Conservation (phyloP, 1,140 invertebrate genomes). For the Rhopalosiphum padi region DNA sequence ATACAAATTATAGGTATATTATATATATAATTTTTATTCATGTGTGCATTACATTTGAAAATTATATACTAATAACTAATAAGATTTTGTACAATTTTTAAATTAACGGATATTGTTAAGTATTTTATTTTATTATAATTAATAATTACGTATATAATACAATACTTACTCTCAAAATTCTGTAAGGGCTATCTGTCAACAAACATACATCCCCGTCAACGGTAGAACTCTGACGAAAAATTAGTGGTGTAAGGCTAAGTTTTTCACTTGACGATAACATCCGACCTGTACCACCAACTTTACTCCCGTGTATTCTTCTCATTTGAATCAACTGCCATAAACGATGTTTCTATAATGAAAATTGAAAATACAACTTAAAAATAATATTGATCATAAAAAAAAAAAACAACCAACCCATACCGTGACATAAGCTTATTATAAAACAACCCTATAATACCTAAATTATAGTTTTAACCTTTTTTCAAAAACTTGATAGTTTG, state of each 20-base stretch:
- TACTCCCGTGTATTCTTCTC: conserved; percentile 53
- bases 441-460: background rate
- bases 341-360: conserved; percentile 39
- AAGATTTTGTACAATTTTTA: background rate
- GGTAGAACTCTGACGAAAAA: conserved; percentile 55
- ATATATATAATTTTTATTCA: background rate
- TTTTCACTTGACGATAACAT: conserved; percentile 44
- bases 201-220: conserved; percentile 67
- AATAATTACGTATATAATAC: conserved; percentile 19
- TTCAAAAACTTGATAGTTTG: background rate
- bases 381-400: background rate
- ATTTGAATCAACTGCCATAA: conserved; percentile 52
- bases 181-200: conserved; percentile 71
- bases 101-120: background rate
- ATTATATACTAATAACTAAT: background rate
- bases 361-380: background rate
- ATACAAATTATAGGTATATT: background rate
- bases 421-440: conserved; percentile 12
- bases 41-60: background rate
- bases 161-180: conserved; percentile 71
- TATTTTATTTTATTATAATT: background rate
- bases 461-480: background rate
- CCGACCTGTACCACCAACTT: conserved; percentile 32
- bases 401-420: background rate
- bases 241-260: conserved; percentile 21